A percentile compares a stretch with the other conserved stretches of the same genome.
Evolutionary conservation across 2,888 invertebrate genomes (phyloP).

Genomic region (Bedellia somnulentella): DNA sequence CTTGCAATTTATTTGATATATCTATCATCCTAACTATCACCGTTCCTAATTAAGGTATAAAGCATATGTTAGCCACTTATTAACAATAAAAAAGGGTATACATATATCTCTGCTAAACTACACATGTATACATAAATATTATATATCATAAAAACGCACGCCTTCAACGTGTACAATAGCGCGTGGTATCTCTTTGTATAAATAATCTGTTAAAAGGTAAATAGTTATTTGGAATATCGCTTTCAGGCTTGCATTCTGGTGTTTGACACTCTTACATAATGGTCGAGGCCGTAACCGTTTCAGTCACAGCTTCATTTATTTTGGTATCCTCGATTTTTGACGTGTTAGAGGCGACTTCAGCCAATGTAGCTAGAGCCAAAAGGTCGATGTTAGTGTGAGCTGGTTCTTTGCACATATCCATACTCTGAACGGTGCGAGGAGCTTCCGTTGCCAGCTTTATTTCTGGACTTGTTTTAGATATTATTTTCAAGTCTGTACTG

Average conservation of each 20-base stretch:
- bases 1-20: conserved; percentile 31
- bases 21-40: conserved; percentile 28
- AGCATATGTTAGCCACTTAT: conserved; percentile 44
- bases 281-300: too few relatives aligned
- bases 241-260: conserved; percentile 46
- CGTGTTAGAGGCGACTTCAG: conserved; percentile 66
- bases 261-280: too few relatives aligned
- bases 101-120: conserved; percentile 32
- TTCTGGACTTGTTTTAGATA: conserved; percentile 32
- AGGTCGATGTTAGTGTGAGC: conserved; percentile 34
- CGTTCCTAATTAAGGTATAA: conserved; percentile 23
- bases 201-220: conserved; percentile 55
- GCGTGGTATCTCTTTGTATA: conserved; percentile 44
- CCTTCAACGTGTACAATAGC: conserved; percentile 50
- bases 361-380: conserved; percentile 64
- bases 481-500: conserved; percentile 20
- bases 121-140: conserved; percentile 46
- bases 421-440: conserved; percentile 27
- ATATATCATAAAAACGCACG: conserved; percentile 50
- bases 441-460: conserved; percentile 43
- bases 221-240: conserved; percentile 54
- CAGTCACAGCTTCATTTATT: too few relatives aligned
- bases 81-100: conserved; percentile 25
- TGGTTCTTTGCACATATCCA: conserved; percentile 27
- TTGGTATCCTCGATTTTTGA: conserved; percentile 36